Evolutionary conservation across 1,140 invertebrate genomes (phyloP), one percentile per base, ranked within the genome.

Genomic region (Eufriesea mexicana): DNA sequence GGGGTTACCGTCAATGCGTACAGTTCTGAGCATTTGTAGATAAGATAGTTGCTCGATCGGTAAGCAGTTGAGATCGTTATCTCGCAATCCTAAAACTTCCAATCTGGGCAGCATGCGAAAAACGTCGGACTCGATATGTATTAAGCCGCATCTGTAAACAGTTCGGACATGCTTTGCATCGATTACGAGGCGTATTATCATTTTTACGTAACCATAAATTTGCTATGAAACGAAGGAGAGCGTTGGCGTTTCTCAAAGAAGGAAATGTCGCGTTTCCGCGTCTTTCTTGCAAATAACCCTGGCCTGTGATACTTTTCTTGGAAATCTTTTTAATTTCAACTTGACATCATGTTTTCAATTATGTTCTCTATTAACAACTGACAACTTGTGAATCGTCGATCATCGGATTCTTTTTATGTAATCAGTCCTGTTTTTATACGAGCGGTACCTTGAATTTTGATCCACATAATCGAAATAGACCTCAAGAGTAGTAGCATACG

Each of bases 61-160:
- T 35, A 92, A 71, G 74, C 91, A 92, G 79, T 91, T 87, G n/a
- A 92, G 81, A 77, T 91, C 91, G 57, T 92, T 92, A 64, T 92
- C 90, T 28, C 89, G 86, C 42, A 92, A 59, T n/a, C 85, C 89
- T 14, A 92, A 71, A 0, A 78, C 84, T 71, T 91, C 87, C 6
- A 92, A 62, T 66, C 57, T 83, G 12, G 76, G 76, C 42, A 92
- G 28, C 62, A 49, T 70, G 20, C 83, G 83, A 42, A 91, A 92
- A 20, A 89, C 84, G 12, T 89, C 79, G 6, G 89, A 87, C 71
- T 91, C 91, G 25, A 92, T 73, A 28, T 92, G 87, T 16, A 91
- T 77, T 10, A 92, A 49, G 16, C 77, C 81, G 28, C 88, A 89
- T 78, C 88, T 89, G 72, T n/a, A 83, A 79, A 62, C 18, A 66